Evolutionary conservation across 1,140 invertebrate genomes (phyloP).

Genomic region (Zaprionus vittiger): DNA sequence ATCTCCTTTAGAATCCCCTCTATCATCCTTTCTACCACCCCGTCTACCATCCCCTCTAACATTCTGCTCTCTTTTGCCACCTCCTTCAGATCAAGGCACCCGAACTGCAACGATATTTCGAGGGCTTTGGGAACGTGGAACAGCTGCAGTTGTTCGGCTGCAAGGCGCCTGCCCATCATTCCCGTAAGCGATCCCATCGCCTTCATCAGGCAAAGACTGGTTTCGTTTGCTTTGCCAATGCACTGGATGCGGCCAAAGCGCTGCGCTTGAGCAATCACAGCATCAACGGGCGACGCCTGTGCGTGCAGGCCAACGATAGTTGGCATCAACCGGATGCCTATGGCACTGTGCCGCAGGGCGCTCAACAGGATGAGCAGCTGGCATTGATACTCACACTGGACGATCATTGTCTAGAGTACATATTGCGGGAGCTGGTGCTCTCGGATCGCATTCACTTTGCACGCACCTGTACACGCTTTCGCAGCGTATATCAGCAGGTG

Average conservation of each 20-base stretch:
- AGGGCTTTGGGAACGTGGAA: constrained; percentile 31
- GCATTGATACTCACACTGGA: constrained; percentile 26
- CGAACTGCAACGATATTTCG: constrained; percentile 31
- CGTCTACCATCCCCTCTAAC: neutral
- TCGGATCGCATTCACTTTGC: constrained; percentile 38
- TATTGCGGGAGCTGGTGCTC: constrained; percentile 18
- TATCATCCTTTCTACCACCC: too few species aligned
- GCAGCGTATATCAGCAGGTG: constrained; percentile 18
- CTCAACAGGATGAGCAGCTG: neutral
- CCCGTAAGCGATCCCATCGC: neutral
- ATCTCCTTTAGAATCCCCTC: too few species aligned
- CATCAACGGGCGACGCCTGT: constrained; percentile 14
- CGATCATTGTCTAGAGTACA: constrained; percentile 37
- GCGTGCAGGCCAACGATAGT: constrained; percentile 45
- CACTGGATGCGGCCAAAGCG: constrained; percentile 34
- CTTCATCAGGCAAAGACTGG: constrained; percentile 9
- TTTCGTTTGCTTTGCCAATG: constrained; percentile 32
- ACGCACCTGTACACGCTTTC: constrained; percentile 32
- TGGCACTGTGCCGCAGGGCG: neutral
- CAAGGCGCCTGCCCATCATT: neutral
- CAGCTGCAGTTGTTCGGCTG: constrained; percentile 16
- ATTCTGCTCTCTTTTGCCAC: neutral
- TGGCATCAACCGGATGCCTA: constrained; percentile 58
- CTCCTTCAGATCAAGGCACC: neutral
- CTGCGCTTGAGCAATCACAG: constrained; percentile 20